These are phyloP conservation scores for Yasuhikotakia modesta DNA, from an alignment of 2,797 vertebrate genomes.

Conservation along the genomic window DNA sequence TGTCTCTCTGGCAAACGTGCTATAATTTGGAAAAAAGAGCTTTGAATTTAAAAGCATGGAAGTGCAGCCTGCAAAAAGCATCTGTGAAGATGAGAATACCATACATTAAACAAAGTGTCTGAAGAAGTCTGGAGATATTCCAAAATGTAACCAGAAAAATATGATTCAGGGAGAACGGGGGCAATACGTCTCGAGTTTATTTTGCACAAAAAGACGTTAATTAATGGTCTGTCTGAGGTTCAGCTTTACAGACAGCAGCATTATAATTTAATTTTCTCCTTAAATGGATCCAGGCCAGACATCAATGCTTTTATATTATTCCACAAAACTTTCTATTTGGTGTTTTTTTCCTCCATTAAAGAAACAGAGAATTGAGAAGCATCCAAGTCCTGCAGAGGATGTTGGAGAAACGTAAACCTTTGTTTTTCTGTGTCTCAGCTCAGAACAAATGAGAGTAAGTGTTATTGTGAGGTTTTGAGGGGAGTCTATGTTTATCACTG, in stretches of 20 bases:
- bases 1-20: conserved; percentile 66
- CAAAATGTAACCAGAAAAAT: conserved; percentile 44
- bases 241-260: background rate
- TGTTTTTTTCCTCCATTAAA: background rate
- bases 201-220: background rate
- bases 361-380: background rate
- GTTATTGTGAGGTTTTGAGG: conserved; percentile 63
- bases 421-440: conserved; percentile 36
- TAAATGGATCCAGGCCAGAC: background rate
- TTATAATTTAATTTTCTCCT: background rate
- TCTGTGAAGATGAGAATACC: conserved; percentile 30
- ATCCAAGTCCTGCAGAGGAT: background rate
- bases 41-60: conserved; percentile 29
- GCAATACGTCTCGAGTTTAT: background rate
- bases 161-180: conserved; percentile 18
- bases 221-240: background rate
- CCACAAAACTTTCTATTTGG: background rate
- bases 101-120: conserved; percentile 44
- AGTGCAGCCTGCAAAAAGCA: conserved; percentile 47
- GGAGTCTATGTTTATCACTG: conserved; percentile 61
- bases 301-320: background rate
- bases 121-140: conserved; percentile 44
- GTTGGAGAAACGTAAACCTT: conserved; percentile 13
- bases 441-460: conserved; percentile 57
- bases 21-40: background rate